Evolutionary conservation across 1,140 invertebrate genomes (phyloP).

Genomic region (Drosophila rhopaloa): DNA sequence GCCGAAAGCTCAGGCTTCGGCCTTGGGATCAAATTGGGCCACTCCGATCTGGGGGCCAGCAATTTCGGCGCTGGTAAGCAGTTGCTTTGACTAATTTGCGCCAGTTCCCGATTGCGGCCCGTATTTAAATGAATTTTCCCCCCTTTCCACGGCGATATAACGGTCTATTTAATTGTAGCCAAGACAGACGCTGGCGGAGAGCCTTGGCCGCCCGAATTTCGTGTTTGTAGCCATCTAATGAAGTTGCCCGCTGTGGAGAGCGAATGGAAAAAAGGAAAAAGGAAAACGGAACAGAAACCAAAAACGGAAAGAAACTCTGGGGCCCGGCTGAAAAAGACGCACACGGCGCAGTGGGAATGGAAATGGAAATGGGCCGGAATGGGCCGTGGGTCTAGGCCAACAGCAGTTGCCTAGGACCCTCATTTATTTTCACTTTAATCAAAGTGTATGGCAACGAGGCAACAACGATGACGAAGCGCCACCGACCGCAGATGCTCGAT

Average conservation of each 20-base stretch:
- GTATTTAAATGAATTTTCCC: conserved; percentile 63
- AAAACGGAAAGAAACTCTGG: conserved; percentile 4
- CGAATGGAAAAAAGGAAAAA: not conserved
- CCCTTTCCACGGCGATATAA: conserved; percentile 1
- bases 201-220: conserved; percentile 7
- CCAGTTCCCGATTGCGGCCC: conserved; percentile 40
- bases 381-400: conserved; percentile 30
- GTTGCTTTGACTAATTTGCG: conserved; percentile 69
- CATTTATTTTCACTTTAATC: conserved; percentile 83
- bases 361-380: not conserved
- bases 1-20: not conserved
- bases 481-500: conserved; percentile 29
- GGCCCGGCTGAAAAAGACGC: conserved; percentile 38
- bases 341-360: conserved; percentile 6
- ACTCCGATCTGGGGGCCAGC: not conserved
- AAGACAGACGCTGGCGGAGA: conserved; percentile 1
- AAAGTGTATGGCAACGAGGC: conserved; percentile 69
- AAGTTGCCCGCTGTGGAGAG: conserved; percentile 55
- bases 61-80: conserved; percentile 26
- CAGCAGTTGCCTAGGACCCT: conserved; percentile 78
- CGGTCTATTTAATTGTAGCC: conserved; percentile 67
- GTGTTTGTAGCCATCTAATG: conserved; percentile 73
- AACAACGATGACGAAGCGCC: conserved; percentile 40
- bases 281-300: not conserved
- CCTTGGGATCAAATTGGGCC: conserved; percentile 7